Evolutionary conservation across 2,113 vertebrate genomes (phyloP).

Genomic region (Cyprinus carpio): DNA sequence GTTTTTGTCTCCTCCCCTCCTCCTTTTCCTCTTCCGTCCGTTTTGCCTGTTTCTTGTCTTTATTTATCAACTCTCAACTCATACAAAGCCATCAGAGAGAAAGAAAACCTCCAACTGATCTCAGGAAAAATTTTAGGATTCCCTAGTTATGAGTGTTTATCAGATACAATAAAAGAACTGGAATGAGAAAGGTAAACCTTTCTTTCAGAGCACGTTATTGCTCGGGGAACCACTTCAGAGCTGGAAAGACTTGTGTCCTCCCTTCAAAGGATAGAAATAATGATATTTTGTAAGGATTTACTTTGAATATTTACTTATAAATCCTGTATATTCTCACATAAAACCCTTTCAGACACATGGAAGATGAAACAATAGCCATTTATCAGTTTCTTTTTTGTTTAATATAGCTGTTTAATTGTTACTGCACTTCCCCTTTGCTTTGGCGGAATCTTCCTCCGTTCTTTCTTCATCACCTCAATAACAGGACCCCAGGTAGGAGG

Average conservation of each 20-base stretch:
- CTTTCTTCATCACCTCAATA: background rate
- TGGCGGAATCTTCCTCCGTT: background rate
- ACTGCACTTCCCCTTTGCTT: background rate
- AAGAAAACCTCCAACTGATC: constrained; percentile 42
- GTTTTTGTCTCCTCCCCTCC: constrained; percentile 31
- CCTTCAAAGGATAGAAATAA: background rate
- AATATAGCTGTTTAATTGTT: background rate
- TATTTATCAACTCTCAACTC: constrained; percentile 7
- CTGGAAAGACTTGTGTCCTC: too few species aligned
- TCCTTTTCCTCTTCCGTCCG: background rate
- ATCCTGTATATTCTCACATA: background rate
- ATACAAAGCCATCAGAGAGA: constrained; percentile 22
- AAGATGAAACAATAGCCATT: background rate
- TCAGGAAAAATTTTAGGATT: constrained; percentile 47
- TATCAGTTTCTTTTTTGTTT: background rate
- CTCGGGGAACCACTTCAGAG: background rate
- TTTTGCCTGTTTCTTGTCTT: constrained; percentile 45
- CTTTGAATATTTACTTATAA: background rate
- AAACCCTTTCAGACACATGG: background rate
- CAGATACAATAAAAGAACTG: constrained; percentile 10
- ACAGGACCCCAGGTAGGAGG: constrained; percentile 6
- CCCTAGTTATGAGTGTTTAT: background rate
- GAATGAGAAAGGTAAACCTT: constrained; percentile 6
- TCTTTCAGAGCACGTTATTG: constrained; percentile 13
- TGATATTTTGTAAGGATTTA: background rate